These are phyloP conservation scores for Synodontis membranacea DNA, from an alignment of 2,113 vertebrate genomes.

Conservation along the genomic window DNA sequence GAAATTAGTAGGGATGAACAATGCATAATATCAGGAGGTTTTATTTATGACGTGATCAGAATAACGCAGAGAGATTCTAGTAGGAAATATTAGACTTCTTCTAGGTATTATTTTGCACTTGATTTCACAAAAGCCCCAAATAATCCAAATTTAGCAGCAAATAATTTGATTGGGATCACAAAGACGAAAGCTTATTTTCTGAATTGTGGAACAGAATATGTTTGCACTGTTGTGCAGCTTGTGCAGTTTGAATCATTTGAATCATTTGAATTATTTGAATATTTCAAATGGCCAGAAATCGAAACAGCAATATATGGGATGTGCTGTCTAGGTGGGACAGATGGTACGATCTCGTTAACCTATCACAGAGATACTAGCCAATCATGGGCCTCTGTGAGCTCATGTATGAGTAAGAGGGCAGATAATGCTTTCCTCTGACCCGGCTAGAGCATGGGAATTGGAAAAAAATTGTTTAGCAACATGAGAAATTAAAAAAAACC, in stretches of 20 bases:
- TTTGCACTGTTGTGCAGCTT: not conserved
- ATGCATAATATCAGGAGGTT: not conserved
- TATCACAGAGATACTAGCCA: not conserved
- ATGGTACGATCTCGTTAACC: not conserved
- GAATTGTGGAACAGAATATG: not conserved
- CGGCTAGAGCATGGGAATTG: not conserved
- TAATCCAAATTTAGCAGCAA: not conserved
- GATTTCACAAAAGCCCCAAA: not conserved
- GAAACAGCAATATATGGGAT: not conserved
- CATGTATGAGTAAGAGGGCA: not conserved
- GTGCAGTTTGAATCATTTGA: no score
- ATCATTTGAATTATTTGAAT: no score
- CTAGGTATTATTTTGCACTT: not conserved
- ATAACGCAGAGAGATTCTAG: not conserved
- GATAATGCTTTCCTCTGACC: not conserved
- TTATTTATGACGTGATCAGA: not conserved
- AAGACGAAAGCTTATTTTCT: not conserved
- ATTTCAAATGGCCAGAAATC: not conserved
- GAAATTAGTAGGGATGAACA: not conserved
- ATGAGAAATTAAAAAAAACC: not conserved
- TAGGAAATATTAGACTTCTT: not conserved
- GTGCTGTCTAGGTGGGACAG: not conserved
- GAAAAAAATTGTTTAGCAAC: not conserved
- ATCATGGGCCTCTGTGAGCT: not conserved
- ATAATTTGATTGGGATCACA: not conserved